Evolutionary conservation across 2,113 vertebrate genomes (phyloP).

Genomic region (Pseudorhombus dupliciocellatus): DNA sequence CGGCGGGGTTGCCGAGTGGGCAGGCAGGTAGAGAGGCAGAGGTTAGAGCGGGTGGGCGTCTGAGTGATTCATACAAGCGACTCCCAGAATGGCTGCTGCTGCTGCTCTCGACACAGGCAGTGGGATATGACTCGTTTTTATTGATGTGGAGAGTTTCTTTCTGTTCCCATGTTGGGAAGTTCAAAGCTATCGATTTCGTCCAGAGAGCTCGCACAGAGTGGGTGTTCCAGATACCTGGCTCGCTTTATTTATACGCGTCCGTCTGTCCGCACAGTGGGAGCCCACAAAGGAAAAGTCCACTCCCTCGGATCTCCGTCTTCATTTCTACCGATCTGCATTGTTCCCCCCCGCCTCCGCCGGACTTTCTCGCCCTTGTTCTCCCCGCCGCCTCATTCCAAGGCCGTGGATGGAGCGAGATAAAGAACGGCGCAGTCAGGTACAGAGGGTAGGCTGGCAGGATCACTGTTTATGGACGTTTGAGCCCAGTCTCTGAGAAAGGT

Average conservation of each 20-base stretch:
- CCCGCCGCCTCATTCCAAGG: constrained; percentile 37
- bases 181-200: constrained; percentile 73
- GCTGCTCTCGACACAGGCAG: constrained; percentile 43
- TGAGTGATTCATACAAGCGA: constrained; percentile 69
- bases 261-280: constrained; percentile 30
- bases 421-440: constrained; percentile 51
- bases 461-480: constrained; percentile 75
- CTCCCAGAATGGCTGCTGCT: constrained; percentile 52
- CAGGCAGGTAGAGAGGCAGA: constrained; percentile 61
- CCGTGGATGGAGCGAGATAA: constrained; percentile 54
- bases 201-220: constrained; percentile 52
- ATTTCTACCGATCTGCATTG: constrained; percentile 34
- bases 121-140: constrained; percentile 46
- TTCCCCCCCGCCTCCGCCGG: constrained; percentile 37
- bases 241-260: constrained; percentile 54
- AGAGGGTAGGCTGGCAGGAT: constrained; percentile 68
- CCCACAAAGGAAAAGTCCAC: constrained; percentile 38
- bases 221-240: constrained; percentile 63
- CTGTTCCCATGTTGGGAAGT: constrained; percentile 52
- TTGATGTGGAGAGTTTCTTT: constrained; percentile 62
- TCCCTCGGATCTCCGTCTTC: constrained; percentile 21
- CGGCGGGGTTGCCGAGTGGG: constrained; percentile 31
- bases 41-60: constrained; percentile 71
- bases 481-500: constrained; percentile 72
- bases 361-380: constrained; percentile 31